Evolutionary conservation across 2,113 vertebrate genomes (phyloP), one percentile per base, ranked within the genome.

Genomic region (Brachypodius melanocephalos): DNA sequence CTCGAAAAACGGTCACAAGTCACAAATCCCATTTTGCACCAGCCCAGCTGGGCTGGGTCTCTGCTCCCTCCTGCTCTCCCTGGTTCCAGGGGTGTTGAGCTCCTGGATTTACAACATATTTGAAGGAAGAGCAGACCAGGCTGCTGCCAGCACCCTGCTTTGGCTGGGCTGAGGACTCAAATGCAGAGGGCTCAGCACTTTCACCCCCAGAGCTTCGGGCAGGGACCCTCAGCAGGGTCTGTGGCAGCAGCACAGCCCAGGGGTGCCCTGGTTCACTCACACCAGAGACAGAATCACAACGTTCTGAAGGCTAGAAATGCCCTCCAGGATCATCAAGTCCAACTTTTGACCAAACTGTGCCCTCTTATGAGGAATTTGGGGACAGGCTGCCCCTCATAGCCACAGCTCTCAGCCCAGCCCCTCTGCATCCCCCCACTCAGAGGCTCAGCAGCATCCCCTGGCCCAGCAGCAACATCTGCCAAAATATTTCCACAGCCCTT

Each of bases 401-500:
- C 58, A 6, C 2, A 49, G 65, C 87, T 58, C 88, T 21, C 71
- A 55, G 72, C 66, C 55, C 51, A 0, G 0, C 48, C 9, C 32
- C 12, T 48, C 67, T 49, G 52, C 54, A 52, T 57, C 11, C 4
- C 31, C n/a, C n/a, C 22, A 0, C 31, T 42, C 83, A 59, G 25
- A 81, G 62, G 12, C 16, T 51, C 75, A 83, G 72, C 87, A 85
- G 48, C 17, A 72, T 34, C 77, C 46, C 55, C 77, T 18, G 62
- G 68, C 16, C 65, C 69, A 54, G 31, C 31, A 85, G 62, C 36
- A 92, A n/a, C 67, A 86, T 57, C 91, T 90, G 91, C 96, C 91
- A 79, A 42, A 90, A 82, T 16, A 76, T 79, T 88, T 38, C 83
- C 25, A 2, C 58, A 80, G 72, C 79, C 31, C 72, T 93, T 73